Base-by-base conservation (phyloP, 2,888 invertebrate genomes). In the Erynnis tages region DNA sequence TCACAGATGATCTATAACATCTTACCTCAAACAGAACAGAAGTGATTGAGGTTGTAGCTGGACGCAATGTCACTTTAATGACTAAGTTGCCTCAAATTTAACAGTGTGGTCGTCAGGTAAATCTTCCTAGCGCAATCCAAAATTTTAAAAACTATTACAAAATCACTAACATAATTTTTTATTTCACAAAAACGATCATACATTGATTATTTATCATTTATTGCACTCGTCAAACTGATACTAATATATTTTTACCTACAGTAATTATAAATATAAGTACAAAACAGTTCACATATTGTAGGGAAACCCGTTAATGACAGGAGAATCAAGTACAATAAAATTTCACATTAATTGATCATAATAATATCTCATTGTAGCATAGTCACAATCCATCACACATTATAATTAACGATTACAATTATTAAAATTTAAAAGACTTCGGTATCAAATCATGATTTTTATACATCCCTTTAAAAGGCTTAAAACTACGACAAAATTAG, bases 301-400 rank as follows among this genome's bases (percentile, higher is more conserved):
- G 50, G 50, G 50, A 50, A 50, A 50, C 29, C 10, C 2, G 35
- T 19, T 4, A 58, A 59, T 56, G 63, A 72, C 75, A 73, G 72
- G 76, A 73, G 70, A 76, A 54, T 37, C 37, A 54, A 56, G 38
- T 54, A 53, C 47, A 44, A 32, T 46, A 38, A 49, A 54, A 23
- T 35, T 47, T 52, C 32, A 14, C 21, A 23, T 56, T 30, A 52
- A 37, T 53, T 55, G 57, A 56, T 41, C 40, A 56, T 55, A 56
- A 56, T 41, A 45, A 56, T 57, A 61, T 59, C 56, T 57, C 57
- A 59, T 57, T 59, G 59, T 59, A 59, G 25, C 40, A 25, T 46
- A 45, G 35, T 35, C 30, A 25, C 25, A 41, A 45, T 30, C 41
- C 47, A 21, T 56, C 48, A 44, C 55, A 54, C 30, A 25, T 19